A percentile compares a stretch with the other conserved stretches of the same genome.
Conservation (phyloP, 30 jellyfish, hydroid and myxozoan genomes). For the Hydra vulgaris region DNA sequence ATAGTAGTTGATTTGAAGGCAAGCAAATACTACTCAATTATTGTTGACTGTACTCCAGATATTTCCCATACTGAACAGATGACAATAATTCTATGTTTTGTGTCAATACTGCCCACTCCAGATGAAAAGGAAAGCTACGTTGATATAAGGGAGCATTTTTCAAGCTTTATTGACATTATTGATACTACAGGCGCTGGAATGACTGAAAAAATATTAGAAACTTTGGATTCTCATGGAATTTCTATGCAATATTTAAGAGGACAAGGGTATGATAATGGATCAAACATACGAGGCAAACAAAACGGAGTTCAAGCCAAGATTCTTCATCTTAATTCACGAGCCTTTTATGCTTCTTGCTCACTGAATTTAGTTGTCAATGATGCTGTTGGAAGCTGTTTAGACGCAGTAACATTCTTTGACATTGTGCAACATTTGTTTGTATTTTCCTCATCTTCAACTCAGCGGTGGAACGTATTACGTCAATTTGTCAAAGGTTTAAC, state of each 20-base stretch:
- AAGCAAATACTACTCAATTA: conserved; percentile 12
- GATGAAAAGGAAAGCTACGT: neutral
- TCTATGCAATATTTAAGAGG: neutral
- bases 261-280: neutral
- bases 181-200: neutral
- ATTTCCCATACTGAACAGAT: conserved; percentile 18
- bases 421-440: neutral
- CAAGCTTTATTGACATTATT: neutral
- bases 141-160: neutral
- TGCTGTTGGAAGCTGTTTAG: conserved; percentile 6
- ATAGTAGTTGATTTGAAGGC: conserved; percentile 14
- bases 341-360: conserved; percentile 5
- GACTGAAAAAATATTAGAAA: neutral
- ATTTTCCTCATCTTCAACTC: too few relatives aligned
- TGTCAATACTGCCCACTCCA: neutral
- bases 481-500: too few relatives aligned
- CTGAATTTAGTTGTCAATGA: conserved; percentile 15
- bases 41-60: conserved; percentile 16
- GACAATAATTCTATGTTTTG: conserved; percentile 15
- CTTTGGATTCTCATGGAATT: neutral
- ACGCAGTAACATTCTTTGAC: conserved; percentile 6
- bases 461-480: too few relatives aligned
- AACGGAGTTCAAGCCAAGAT: neutral
- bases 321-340: neutral
- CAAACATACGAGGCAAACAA: neutral